Percentiles rank a stretch among this genome's conserved stretches.
These are phyloP conservation scores for Danio kyathit DNA, from an alignment of 2,797 vertebrate species.

Conservation along the genomic window DNA sequence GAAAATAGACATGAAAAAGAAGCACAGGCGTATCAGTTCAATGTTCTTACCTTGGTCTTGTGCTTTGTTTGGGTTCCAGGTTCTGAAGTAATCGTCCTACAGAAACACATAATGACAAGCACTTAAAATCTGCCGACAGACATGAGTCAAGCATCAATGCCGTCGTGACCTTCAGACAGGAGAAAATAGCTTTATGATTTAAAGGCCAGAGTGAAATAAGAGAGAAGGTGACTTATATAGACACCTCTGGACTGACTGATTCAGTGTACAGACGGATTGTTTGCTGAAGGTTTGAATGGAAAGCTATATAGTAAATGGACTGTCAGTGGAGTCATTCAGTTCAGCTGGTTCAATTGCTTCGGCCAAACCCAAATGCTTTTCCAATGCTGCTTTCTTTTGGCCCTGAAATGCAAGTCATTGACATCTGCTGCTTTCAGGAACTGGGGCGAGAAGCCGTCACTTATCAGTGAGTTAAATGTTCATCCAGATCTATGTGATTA, in stretches of 20 bases:
- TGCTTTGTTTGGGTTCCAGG: conserved; percentile 92
- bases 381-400: not conserved
- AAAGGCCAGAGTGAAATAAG: not conserved
- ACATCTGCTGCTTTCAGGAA: not conserved
- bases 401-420: not conserved
- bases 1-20: not conserved
- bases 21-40: not conserved
- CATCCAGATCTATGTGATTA: not conserved
- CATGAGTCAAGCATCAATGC: not conserved
- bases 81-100: conserved; percentile 96
- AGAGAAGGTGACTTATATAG: not conserved
- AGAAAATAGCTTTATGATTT: conserved; percentile 11
- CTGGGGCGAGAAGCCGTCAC: not conserved
- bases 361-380: not conserved
- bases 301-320: not conserved
- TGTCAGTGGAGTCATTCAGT: not conserved
- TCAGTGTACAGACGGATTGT: not conserved
- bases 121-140: conserved; percentile 23
- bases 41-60: conserved; percentile 88
- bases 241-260: not conserved
- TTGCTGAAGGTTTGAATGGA: not conserved
- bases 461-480: not conserved
- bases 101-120: conserved; percentile 43
- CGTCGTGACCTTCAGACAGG: conserved; percentile 3
- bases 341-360: not conserved